Evolutionary conservation across 2,797 vertebrate genomes (phyloP), one percentile per base, ranked within the genome.

Genomic region (Myotis findleyi): DNA sequence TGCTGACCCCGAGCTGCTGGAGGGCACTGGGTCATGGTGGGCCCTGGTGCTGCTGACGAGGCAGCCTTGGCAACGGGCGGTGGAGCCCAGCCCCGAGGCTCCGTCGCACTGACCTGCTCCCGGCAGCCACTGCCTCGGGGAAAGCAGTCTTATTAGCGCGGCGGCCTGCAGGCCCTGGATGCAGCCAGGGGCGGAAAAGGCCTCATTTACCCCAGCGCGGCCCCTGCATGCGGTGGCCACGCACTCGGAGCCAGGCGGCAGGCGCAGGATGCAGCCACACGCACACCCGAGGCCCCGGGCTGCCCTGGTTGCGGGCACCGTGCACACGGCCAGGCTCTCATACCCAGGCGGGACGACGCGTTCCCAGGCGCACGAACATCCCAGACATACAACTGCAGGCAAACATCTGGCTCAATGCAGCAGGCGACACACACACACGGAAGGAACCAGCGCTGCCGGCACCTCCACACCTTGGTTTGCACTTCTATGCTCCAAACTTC

Each of bases 141-240:
- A 95, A 94, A 91, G 87, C 80, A 95, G 96, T 66, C 97, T 96
- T 91, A 95, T 97, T 97, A 97, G 96, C 1, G 7, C 23, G 6
- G 95, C 89, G 1, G 49, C 93, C 84, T 36, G 87, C 57, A 12
- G 94, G 93, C 96, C 87, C 72, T 69, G 96, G 96, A 89, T 80
- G 87, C 96, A 38, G 94, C 97, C 68, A 0, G 91, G 83, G 94
- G 96, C 91, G 0, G 95, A 94, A 90, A 87, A 89, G 93, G 76
- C 87, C 94, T 97, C 93, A 87, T 97, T 97, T 97, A 89, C 92
- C 94, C 93, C 33, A 23, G 59, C 0, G 17, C 87, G 38, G 95
- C 30, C 90, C 53, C 49, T 11, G 47, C 0, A 0, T 1, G 0
- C 5, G 0, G 59, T 0, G 2, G 30, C 47, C 27, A 5, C 71